Percentiles rank a stretch among this genome's conserved stretches.
These are phyloP conservation scores for Parascotia fuliginaria DNA, from an alignment of 2,888 invertebrate species.

Conservation along the genomic window DNA sequence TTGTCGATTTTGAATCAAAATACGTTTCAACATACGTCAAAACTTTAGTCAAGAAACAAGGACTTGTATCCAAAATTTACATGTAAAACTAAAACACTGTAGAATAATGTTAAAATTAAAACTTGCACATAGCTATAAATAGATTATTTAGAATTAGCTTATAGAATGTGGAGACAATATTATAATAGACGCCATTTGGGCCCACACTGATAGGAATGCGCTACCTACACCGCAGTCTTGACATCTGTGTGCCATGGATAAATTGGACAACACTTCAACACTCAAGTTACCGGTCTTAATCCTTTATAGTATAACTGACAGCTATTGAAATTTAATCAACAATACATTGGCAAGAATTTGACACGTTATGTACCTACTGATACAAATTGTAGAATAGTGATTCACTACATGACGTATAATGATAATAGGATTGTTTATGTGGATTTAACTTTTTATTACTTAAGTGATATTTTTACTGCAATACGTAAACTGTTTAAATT, in stretches of 20 bases:
- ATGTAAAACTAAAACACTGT: not conserved
- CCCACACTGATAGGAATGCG: conserved; percentile 70
- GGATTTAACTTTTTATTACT: conserved; percentile 22
- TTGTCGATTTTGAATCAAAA: too few species aligned
- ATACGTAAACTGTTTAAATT: too few species aligned
- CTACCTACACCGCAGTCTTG: conserved; percentile 63
- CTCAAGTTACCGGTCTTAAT: not conserved
- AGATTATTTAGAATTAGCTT: conserved; percentile 47
- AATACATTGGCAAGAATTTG: too few species aligned
- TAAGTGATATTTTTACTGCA: conserved; percentile 19
- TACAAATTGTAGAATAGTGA: too few species aligned
- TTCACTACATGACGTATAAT: conserved; percentile 11
- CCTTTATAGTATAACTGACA: not conserved
- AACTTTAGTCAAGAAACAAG: too few species aligned
- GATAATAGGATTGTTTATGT: conserved; percentile 31
- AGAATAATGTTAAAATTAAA: conserved; percentile 4
- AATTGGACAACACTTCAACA: conserved; percentile 4
- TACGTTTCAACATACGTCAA: too few species aligned
- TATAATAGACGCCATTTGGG: conserved; percentile 56
- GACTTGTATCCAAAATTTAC: not conserved
- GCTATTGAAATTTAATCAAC: not conserved
- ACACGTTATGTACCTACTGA: too few species aligned
- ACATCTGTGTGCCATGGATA: conserved; percentile 21
- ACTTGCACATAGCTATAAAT: conserved; percentile 33
- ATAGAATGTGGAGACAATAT: conserved; percentile 63